These are phyloP conservation scores for Himalopsyche anomala DNA, from an alignment of 2,888 invertebrate species.

Conservation along the genomic window DNA sequence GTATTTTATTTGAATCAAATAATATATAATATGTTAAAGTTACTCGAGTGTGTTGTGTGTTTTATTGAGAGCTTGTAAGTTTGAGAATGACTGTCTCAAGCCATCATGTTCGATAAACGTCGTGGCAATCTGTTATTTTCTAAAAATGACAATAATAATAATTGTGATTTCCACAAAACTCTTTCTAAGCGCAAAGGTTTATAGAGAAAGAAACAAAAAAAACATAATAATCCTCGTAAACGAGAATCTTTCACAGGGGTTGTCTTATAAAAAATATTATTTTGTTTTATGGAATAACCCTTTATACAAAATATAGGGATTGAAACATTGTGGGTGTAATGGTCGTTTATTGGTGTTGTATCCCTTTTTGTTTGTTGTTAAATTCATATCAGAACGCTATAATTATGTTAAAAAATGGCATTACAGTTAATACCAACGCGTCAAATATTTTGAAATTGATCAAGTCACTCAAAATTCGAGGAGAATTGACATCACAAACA, in stretches of 20 bases:
- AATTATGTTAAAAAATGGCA: too few species aligned
- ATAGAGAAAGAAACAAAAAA: not conserved
- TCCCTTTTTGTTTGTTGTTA: too few species aligned
- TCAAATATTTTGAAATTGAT: too few species aligned
- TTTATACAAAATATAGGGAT: not conserved
- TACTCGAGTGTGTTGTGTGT: too few species aligned
- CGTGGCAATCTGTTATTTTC: conserved; percentile 18
- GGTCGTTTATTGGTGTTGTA: too few species aligned
- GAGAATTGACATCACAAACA: too few species aligned
- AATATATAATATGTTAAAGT: too few species aligned
- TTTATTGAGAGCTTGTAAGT: not conserved
- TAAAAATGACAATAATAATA: conserved; percentile 30
- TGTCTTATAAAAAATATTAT: conserved; percentile 13
- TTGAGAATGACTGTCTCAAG: not conserved
- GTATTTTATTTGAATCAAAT: too few species aligned
- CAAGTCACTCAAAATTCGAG: too few species aligned
- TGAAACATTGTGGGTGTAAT: too few species aligned
- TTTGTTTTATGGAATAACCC: conserved; percentile 22
- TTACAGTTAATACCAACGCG: too few species aligned
- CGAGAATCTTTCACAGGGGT: conserved; percentile 21
- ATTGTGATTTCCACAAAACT: conserved; percentile 30
- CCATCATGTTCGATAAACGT: conserved; percentile 21
- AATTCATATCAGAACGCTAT: too few species aligned
- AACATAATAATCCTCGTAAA: not conserved
- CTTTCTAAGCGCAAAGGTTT: conserved; percentile 33